A percentile compares a stretch with the other conserved stretches of the same genome.
phyloP scores from a whole-genome alignment of 1,140 invertebrate species.

The Drosophila setifemur region DNA sequence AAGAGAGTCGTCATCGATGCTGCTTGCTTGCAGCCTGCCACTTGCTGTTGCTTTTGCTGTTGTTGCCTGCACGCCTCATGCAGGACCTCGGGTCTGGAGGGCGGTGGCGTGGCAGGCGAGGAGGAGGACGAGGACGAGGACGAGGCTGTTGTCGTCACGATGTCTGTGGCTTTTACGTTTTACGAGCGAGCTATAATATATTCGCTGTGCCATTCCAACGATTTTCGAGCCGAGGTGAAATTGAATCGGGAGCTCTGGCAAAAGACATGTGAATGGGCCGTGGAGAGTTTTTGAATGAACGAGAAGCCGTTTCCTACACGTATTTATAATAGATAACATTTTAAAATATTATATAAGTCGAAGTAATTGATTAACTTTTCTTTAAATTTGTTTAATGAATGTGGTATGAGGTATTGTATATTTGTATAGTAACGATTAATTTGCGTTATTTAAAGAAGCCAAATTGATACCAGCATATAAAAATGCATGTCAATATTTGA shows the following conservation, averaged over 20 bases:
- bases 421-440: no score
- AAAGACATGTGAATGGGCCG: conserved; percentile 24
- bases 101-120: background rate
- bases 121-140: background rate
- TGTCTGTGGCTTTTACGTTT: conserved; percentile 72
- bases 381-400: no score
- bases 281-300: conserved; percentile 37
- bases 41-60: conserved; percentile 15
- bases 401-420: no score
- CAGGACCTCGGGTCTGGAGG: conserved; percentile 17
- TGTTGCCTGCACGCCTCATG: conserved; percentile 38
- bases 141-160: conserved; percentile 61
- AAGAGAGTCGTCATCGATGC: conserved; percentile 52
- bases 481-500: no score
- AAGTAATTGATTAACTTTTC: background rate
- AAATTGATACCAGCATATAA: no score
- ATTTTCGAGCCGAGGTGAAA: conserved; percentile 32
- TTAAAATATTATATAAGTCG: background rate
- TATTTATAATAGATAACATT: no score
- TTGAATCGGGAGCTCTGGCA: conserved; percentile 9
- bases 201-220: conserved; percentile 16
- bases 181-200: conserved; percentile 55
- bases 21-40: conserved; percentile 35
- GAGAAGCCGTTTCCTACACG: background rate
- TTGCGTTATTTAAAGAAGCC: no score